phyloP scores from a whole-genome alignment of 2,888 invertebrate genomes.

The Drosophila mimica region DNA sequence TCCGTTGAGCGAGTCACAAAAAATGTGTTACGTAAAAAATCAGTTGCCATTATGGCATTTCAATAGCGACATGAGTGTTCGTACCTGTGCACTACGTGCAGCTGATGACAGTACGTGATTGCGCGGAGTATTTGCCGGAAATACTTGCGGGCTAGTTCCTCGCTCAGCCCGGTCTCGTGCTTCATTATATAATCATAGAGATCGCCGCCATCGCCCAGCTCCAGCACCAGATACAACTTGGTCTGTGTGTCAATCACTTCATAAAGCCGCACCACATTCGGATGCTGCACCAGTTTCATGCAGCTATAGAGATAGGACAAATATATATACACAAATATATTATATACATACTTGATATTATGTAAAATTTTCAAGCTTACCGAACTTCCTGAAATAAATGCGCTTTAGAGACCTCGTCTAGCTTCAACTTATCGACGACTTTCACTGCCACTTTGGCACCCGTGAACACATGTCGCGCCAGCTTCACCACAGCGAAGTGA shows the following conservation, averaged over 20 bases:
- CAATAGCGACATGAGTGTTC: constrained; percentile 16
- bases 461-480: constrained; percentile 99
- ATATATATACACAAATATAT: constrained; percentile 3
- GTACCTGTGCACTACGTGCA: constrained; percentile 88
- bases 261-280: constrained; percentile 98
- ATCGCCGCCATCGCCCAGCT: constrained; percentile 99
- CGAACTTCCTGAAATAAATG: constrained; percentile 98
- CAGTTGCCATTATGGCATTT: constrained; percentile 1
- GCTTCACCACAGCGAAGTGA: constrained; percentile 99
- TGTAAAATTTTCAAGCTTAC: constrained; percentile 62
- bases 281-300: constrained; percentile 99
- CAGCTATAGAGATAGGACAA: constrained; percentile 87
- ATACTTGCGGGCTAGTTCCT: constrained; percentile 94
- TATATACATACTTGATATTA: not conserved
- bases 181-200: constrained; percentile 99
- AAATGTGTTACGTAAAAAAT: constrained; percentile 61
- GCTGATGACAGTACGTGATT: constrained; percentile 98
- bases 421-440: constrained; percentile 99
- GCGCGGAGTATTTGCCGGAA: constrained; percentile 99
- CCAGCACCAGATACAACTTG: constrained; percentile 97
- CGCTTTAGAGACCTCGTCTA: constrained; percentile 97
- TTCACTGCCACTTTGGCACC: constrained; percentile 99
- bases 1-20: constrained; percentile 24
- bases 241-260: constrained; percentile 99
- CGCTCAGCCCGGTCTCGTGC: constrained; percentile 94